Percentiles rank a stretch among this genome's conserved stretches.
phyloP scores from a whole-genome alignment of 2,888 invertebrate species.

The Sarcophaga caerulescens region DNA sequence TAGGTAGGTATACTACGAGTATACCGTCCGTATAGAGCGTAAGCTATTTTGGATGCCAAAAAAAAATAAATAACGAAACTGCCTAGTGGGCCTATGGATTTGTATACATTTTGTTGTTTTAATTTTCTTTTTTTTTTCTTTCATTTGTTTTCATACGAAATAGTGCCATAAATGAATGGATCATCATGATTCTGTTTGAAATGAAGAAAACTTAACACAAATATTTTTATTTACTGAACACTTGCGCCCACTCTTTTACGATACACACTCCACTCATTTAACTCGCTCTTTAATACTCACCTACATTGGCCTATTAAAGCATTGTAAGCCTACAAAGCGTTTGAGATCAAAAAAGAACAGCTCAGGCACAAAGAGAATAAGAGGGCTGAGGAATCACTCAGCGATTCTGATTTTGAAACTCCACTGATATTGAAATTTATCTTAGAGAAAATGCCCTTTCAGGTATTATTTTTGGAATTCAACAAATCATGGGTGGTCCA shows the following conservation, averaged over 20 bases:
- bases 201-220: neutral
- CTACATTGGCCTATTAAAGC: neutral
- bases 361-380: too few species aligned
- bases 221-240: constrained; percentile 11
- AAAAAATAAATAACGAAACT: constrained; percentile 20
- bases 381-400: too few species aligned
- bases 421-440: too few species aligned
- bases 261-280: constrained; percentile 13
- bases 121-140: neutral
- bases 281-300: neutral
- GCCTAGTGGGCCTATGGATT: constrained; percentile 44
- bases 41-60: neutral
- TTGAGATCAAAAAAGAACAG: too few species aligned
- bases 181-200: constrained; percentile 49
- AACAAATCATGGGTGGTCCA: too few species aligned
- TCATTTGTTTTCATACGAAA: constrained; percentile 7
- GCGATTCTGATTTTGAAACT: too few species aligned
- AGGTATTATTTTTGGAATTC: too few species aligned
- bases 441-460: too few species aligned
- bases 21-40: neutral
- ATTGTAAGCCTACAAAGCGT: too few species aligned
- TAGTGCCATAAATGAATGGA: constrained; percentile 57
- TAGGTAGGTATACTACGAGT: neutral
- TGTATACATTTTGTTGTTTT: neutral
- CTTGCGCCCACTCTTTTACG: constrained; percentile 51